A percentile compares a stretch with the other conserved stretches of the same genome.
phyloP scores from a whole-genome alignment of 2,888 invertebrate species.

The Melieria omissa region DNA sequence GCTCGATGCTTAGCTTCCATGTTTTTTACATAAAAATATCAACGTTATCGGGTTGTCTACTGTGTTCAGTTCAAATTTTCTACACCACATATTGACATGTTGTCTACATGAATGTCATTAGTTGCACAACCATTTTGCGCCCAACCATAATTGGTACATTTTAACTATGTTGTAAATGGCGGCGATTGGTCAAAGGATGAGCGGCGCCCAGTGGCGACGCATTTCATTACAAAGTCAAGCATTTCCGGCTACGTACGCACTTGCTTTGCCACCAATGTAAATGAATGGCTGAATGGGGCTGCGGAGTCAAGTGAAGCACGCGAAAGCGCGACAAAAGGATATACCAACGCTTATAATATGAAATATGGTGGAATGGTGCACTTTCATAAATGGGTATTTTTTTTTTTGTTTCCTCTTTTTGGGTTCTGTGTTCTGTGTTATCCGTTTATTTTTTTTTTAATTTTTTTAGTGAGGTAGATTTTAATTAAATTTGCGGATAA shows the following conservation, averaged over 20 bases:
- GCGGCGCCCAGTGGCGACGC: too few relatives aligned
- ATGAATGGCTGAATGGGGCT: neutral
- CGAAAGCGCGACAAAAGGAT: neutral
- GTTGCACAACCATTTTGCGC: too few relatives aligned
- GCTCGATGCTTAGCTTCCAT: too few relatives aligned
- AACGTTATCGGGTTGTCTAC: too few relatives aligned
- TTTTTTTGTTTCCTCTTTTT: neutral
- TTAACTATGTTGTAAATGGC: neutral
- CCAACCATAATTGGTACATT: too few relatives aligned
- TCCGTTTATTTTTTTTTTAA: neutral
- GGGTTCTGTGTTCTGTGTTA: neutral
- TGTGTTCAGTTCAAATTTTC: too few relatives aligned
- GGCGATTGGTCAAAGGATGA: neutral
- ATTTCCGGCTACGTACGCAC: constrained; percentile 10
- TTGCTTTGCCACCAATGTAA: neutral
- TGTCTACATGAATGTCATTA: too few relatives aligned
- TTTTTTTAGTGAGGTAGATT: neutral
- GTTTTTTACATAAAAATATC: too few relatives aligned
- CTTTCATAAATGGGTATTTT: neutral
- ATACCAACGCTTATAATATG: too few relatives aligned
- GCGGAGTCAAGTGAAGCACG: neutral
- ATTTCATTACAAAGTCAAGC: constrained; percentile 13
- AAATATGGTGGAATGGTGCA: neutral
- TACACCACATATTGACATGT: too few relatives aligned
- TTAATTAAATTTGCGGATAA: too few relatives aligned